phyloP scores from a whole-genome alignment of 2,113 vertebrate species.

The Sisor rabdophorus region DNA sequence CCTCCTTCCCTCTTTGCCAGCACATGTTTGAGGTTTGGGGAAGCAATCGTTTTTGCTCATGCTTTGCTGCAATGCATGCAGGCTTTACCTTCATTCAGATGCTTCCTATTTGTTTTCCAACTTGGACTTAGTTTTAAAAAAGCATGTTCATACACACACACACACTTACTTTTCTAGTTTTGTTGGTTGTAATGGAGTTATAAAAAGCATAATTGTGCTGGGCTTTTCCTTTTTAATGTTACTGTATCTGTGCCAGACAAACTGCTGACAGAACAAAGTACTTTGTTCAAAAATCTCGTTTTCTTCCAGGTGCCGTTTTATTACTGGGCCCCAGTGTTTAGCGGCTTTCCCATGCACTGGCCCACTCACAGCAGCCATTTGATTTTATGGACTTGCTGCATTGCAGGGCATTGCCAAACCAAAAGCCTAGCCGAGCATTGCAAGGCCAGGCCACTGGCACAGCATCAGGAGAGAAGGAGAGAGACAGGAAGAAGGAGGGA shows the following conservation, averaged over 20 bases:
- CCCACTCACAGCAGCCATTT: slow-evolving; percentile 25
- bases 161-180: not conserved
- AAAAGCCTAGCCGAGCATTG: slow-evolving; percentile 40
- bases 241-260: slow-evolving; percentile 50
- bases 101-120: not conserved
- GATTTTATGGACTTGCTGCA: slow-evolving; percentile 45
- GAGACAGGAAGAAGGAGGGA: slow-evolving; percentile 18
- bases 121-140: not conserved
- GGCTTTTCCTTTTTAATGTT: slow-evolving; percentile 48
- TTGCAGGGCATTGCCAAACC: slow-evolving; percentile 50
- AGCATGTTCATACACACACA: too few relatives aligned
- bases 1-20: not conserved
- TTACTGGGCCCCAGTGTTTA: slow-evolving; percentile 39
- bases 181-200: slow-evolving; percentile 48
- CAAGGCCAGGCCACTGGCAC: slow-evolving; percentile 51
- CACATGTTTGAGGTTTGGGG: slow-evolving; percentile 75
- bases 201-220: slow-evolving; percentile 44
- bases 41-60: slow-evolving; percentile 33
- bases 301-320: slow-evolving; percentile 62
- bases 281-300: slow-evolving; percentile 51
- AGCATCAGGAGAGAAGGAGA: slow-evolving; percentile 25
- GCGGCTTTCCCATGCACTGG: slow-evolving; percentile 39
- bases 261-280: slow-evolving; percentile 58
- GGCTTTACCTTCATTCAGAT: slow-evolving; percentile 45
- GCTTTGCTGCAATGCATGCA: not conserved